These are phyloP conservation scores for Stenoptilia bipunctidactyla DNA, from an alignment of 2,888 invertebrate genomes.

Conservation along the genomic window DNA sequence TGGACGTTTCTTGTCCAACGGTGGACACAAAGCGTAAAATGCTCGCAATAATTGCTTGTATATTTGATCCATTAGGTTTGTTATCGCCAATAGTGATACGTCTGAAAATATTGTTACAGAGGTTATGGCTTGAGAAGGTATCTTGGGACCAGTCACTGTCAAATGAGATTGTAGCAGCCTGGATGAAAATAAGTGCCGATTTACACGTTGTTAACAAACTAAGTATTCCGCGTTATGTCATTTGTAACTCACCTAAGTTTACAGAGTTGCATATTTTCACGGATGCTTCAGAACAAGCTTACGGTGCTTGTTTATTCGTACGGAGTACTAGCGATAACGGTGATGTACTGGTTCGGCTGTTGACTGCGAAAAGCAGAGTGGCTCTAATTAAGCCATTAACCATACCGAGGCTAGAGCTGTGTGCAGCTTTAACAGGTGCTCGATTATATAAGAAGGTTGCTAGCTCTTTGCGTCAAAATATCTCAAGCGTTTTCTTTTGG, in stretches of 20 bases:
- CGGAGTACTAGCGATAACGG: slow-evolving; percentile 11
- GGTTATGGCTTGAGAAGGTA: slow-evolving; percentile 8
- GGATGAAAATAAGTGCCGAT: slow-evolving; percentile 2
- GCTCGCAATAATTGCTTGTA: slow-evolving; percentile 10
- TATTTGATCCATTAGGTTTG: slow-evolving; percentile 11
- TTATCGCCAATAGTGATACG: slow-evolving; percentile 8
- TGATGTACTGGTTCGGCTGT: slow-evolving; percentile 10
- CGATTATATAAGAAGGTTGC: too few species aligned
- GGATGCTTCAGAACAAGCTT: slow-evolving; percentile 15
- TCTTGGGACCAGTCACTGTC: slow-evolving; percentile 9
- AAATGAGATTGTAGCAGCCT: slow-evolving; percentile 1
- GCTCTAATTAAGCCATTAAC: slow-evolving; percentile 20
- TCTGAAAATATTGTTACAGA: slow-evolving; percentile 11
- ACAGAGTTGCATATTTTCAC: slow-evolving; percentile 4
- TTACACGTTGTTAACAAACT: slow-evolving; percentile 1
- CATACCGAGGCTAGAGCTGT: slow-evolving; percentile 23
- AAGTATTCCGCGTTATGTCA: neutral
- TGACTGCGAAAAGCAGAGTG: slow-evolving; percentile 19
- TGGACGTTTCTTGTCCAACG: slow-evolving; percentile 3
- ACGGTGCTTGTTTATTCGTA: slow-evolving; percentile 21
- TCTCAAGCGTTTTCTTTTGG: too few species aligned
- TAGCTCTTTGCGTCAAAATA: too few species aligned
- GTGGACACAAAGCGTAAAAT: slow-evolving; percentile 6
- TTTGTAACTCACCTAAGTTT: neutral
- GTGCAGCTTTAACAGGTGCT: slow-evolving; percentile 23